Evolutionary conservation across 2,113 vertebrate genomes (phyloP).

Genomic region (Xiphophorus hellerii): DNA sequence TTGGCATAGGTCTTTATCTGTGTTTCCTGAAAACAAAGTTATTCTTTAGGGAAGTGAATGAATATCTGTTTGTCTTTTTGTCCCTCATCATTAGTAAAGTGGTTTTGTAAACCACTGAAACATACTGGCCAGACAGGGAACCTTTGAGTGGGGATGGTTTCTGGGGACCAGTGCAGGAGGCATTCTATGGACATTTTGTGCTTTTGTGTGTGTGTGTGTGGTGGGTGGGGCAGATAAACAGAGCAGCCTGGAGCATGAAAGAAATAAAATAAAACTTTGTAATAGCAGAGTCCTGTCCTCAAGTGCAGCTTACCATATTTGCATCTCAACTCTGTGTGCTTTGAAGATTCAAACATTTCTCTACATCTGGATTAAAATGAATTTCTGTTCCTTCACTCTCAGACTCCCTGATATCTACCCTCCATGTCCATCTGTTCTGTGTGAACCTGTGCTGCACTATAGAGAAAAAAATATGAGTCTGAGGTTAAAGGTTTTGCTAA

Average conservation of each 20-base stretch:
- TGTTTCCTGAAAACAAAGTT: too few relatives aligned
- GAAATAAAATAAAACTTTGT: slow-evolving; percentile 49
- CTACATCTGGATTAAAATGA: slow-evolving; percentile 26
- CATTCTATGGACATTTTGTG: not conserved
- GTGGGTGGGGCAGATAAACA: slow-evolving; percentile 68
- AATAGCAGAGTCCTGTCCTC: slow-evolving; percentile 68
- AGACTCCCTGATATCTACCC: not conserved
- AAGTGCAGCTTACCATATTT: slow-evolving; percentile 71
- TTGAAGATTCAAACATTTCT: slow-evolving; percentile 71
- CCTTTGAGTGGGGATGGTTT: not conserved
- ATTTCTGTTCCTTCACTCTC: slow-evolving; percentile 28
- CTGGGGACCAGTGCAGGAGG: not conserved
- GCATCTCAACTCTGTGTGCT: slow-evolving; percentile 65
- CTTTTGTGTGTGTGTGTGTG: not conserved
- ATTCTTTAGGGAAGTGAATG: too few relatives aligned
- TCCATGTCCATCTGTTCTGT: slow-evolving; percentile 14
- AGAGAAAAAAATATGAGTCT: slow-evolving; percentile 17
- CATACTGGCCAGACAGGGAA: not conserved
- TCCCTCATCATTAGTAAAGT: too few relatives aligned
- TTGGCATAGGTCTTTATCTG: too few relatives aligned
- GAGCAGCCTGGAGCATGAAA: slow-evolving; percentile 63
- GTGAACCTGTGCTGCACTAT: not conserved
- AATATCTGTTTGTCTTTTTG: too few relatives aligned
- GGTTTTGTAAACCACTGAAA: too few relatives aligned
- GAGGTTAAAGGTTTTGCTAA: slow-evolving; percentile 16